Base-by-base conservation (phyloP, 2,888 invertebrate species). In the Arrhopalites spinosus region DNA sequence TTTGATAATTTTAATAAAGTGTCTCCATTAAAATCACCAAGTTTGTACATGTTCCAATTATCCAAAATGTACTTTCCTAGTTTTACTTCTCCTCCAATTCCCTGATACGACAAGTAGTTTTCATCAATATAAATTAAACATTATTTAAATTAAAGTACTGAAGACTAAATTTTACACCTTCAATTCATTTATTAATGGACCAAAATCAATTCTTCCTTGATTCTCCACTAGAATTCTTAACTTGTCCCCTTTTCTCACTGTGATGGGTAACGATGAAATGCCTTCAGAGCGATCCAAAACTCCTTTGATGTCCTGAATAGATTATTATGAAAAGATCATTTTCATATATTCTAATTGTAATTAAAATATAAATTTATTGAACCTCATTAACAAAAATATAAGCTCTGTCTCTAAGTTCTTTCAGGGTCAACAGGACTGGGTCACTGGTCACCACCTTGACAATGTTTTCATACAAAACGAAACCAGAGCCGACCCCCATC, bases 121-220 rank as follows among this genome's bases (percentile, higher is more conserved):
- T 45, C 8, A 45, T 11, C 8, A 53, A 13, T 20, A 53, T n/a
- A 53, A 53, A 53, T 7, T 53, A 53, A 53, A 87, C 13, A 53
- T 61, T 11, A 43, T 25, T 59, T 43, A 47, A 67, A n/a, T 59
- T 45, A 45, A 8, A 15, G 15, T 15, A 59, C 59, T 59, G n/a
- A n/a, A n/a, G n/a, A n/a, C n/a, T n/a, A 3, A n/a, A 5, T 29
- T 11, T 25, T 50, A 15, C 30, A 80, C 76, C 43, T 80, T 79
- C 69, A 75, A 76, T 75, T 80, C 81, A 25, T 74, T 69, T 25
- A 84, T 83, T 20, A 67, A 75, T 29, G 45, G 15, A 59, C 86
- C 86, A 83, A 86, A 93, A 85, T 93, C 93, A 61, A 93, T 89
- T 72, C 94, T 88, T 11, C 95, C 96, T 87, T 93, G 93, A 85